phyloP scores from a whole-genome alignment of 2,888 invertebrate species.

The Cheilosia grossa region DNA sequence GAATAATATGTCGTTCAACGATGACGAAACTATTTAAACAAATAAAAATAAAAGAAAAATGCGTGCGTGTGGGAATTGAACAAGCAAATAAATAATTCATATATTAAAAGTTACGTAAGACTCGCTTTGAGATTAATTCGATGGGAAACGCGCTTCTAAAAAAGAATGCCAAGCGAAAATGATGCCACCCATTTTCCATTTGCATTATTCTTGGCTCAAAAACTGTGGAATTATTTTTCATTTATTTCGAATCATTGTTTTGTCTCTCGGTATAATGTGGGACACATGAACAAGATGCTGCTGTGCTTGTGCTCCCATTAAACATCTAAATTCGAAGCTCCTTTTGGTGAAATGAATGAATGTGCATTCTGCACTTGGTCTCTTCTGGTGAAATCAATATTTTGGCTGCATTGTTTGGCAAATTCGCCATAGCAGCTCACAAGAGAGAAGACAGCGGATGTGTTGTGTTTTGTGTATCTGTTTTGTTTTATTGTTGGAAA shows the following conservation, averaged over 20 bases:
- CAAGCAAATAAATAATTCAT: constrained; percentile 31
- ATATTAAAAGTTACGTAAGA: constrained; percentile 13
- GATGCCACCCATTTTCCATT: constrained; percentile 36
- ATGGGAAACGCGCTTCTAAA: background rate
- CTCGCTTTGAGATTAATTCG: constrained; percentile 29
- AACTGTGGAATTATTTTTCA: constrained; percentile 39
- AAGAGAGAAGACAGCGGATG: background rate
- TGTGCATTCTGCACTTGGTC: constrained; percentile 11
- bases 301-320: too few species aligned
- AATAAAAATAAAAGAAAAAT: constrained; percentile 4
- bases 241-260: background rate
- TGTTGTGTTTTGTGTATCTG: background rate
- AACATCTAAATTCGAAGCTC: constrained; percentile 22
- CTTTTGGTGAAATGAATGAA: constrained; percentile 32
- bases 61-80: constrained; percentile 19
- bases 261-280: constrained; percentile 38
- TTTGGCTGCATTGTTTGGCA: constrained; percentile 61
- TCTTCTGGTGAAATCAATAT: constrained; percentile 47
- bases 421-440: constrained; percentile 19
- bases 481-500: constrained; percentile 13
- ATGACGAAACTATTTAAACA: background rate
- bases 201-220: constrained; percentile 51
- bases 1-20: constrained; percentile 5
- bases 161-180: constrained; percentile 14
- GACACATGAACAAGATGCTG: constrained; percentile 19